A percentile compares a stretch with the other conserved stretches of the same genome.
phyloP scores from a whole-genome alignment of 2,888 invertebrate species.

The Rhopalosiphum nymphaeae region DNA sequence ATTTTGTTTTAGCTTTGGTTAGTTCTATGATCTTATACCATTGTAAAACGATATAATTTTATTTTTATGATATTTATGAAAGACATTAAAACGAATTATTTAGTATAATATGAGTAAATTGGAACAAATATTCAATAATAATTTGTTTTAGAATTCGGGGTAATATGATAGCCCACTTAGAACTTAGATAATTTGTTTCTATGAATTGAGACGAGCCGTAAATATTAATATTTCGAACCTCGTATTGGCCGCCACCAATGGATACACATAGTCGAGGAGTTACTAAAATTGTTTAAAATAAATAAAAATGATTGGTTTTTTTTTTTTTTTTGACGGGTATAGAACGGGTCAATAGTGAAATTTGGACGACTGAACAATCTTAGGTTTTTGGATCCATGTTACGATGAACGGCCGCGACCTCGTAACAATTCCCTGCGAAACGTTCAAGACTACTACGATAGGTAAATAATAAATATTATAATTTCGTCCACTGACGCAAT shows the following conservation, averaged over 20 bases:
- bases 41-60: no score
- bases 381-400: slow-evolving; percentile 86
- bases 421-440: slow-evolving; percentile 80
- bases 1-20: no score
- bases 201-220: background rate
- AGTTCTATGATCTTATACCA: no score
- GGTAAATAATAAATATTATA: slow-evolving; percentile 72
- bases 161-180: background rate
- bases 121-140: background rate
- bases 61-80: no score
- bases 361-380: slow-evolving; percentile 89
- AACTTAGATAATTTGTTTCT: background rate
- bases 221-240: background rate
- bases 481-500: background rate
- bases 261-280: background rate
- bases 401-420: slow-evolving; percentile 79
- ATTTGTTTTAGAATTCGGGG: background rate
- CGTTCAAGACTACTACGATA: slow-evolving; percentile 79
- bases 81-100: no score
- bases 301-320: background rate
- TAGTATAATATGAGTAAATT: no score
- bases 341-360: slow-evolving; percentile 87
- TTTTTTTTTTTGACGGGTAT: slow-evolving; percentile 68
- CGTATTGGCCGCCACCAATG: background rate
- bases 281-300: background rate